These are phyloP conservation scores for Heterotis niloticus DNA, from an alignment of 2,113 vertebrate species.

Conservation along the genomic window DNA sequence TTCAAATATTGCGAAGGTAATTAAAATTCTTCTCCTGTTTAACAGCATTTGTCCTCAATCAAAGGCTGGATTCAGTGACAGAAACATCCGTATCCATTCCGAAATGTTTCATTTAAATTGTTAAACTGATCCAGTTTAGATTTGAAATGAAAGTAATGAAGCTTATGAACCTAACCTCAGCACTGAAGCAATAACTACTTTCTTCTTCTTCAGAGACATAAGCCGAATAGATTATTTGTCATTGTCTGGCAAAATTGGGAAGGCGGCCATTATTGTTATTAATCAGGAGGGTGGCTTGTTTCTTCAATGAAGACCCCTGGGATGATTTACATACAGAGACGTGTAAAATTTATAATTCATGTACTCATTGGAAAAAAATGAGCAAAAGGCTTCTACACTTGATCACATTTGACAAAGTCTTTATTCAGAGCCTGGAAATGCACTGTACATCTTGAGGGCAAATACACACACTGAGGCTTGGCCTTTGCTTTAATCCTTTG, in stretches of 20 bases:
- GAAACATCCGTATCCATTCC: too few relatives aligned
- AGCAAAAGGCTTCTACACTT: neutral
- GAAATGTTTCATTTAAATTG: neutral
- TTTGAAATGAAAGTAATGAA: neutral
- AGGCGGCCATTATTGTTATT: neutral
- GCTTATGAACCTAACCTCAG: neutral
- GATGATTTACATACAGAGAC: constrained; percentile 7
- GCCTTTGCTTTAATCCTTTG: too few relatives aligned
- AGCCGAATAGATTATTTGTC: neutral
- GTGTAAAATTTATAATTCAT: constrained; percentile 25
- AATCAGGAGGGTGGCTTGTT: neutral
- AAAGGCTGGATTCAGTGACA: neutral
- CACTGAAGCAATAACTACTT: neutral
- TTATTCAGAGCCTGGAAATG: too few relatives aligned
- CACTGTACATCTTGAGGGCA: too few relatives aligned
- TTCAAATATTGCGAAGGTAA: neutral
- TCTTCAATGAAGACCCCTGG: constrained; percentile 13
- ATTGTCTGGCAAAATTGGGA: neutral
- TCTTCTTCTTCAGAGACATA: neutral
- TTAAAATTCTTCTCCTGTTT: neutral
- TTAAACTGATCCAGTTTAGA: neutral
- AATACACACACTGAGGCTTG: too few relatives aligned
- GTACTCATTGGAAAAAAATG: neutral
- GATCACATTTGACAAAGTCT: too few relatives aligned
- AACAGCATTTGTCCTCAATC: neutral